Conservation (phyloP, 2,888 invertebrate genomes). For the Hololepta plana region DNA sequence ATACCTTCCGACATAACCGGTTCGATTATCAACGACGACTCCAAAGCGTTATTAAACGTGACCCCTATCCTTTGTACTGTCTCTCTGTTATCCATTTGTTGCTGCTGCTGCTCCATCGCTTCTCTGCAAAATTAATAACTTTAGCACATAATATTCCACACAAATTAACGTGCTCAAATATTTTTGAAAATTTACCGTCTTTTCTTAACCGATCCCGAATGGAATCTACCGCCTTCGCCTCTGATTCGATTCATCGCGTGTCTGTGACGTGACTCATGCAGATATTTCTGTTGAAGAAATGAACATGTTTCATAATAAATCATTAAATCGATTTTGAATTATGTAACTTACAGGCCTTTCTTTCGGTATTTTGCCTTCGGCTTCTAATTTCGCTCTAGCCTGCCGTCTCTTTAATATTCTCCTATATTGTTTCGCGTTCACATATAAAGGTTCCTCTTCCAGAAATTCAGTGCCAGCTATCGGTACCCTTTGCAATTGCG, state of each 20-base stretch:
- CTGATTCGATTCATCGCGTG: conserved; percentile 96
- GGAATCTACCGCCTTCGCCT: conserved; percentile 92
- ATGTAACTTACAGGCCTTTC: conserved; percentile 74
- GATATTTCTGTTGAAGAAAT: conserved; percentile 60
- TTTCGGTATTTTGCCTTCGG: conserved; percentile 90
- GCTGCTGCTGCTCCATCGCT: conserved; percentile 14
- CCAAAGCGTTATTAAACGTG: conserved; percentile 19
- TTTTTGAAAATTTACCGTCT: too few species aligned
- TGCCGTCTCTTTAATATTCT: conserved; percentile 87
- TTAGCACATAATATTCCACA: too few species aligned
- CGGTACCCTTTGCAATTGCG: conserved; percentile 39
- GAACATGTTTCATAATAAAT: conserved; percentile 1
- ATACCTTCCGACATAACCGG: too few species aligned
- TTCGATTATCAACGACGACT: too few species aligned
- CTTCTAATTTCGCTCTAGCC: conserved; percentile 87
- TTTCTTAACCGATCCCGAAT: conserved; percentile 44
- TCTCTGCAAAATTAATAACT: too few species aligned
- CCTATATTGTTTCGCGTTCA: conserved; percentile 96
- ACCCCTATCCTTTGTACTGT: conserved; percentile 21
- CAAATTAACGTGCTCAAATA: conserved; percentile 2
- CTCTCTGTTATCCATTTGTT: conserved; percentile 19
- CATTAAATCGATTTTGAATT: background rate
- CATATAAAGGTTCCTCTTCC: conserved; percentile 93
- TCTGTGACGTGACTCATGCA: conserved; percentile 92
- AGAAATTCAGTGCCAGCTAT: conserved; percentile 42